Evolutionary conservation across 2,888 invertebrate genomes (phyloP).

Genomic region (Chymomyza caudatula): DNA sequence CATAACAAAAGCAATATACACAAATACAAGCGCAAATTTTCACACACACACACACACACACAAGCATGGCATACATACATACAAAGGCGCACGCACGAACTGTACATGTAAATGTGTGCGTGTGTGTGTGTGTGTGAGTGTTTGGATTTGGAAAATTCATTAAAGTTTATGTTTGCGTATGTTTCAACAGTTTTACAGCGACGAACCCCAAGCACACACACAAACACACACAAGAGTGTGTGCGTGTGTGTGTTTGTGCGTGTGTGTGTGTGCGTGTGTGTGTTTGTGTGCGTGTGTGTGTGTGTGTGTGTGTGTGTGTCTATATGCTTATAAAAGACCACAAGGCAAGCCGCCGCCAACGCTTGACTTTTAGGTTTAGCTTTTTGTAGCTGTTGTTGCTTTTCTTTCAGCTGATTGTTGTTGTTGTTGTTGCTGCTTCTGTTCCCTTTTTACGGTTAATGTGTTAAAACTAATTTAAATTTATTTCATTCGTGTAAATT

Average conservation of each 20-base stretch:
- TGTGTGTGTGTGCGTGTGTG: not conserved
- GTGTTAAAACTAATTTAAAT: slow-evolving; percentile 73
- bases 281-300: not conserved
- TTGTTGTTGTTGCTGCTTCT: slow-evolving; percentile 47
- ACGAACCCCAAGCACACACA: slow-evolving; percentile 13
- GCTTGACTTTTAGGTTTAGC: slow-evolving; percentile 2
- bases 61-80: not conserved
- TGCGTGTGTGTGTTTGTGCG: not conserved
- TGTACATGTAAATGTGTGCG: not conserved
- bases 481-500: slow-evolving; percentile 68
- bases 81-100: not conserved
- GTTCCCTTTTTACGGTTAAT: slow-evolving; percentile 67
- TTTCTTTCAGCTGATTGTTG: slow-evolving; percentile 12
- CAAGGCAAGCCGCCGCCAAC: not conserved
- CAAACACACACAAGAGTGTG: not conserved
- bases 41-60: slow-evolving; percentile 18
- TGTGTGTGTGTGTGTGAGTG: slow-evolving; percentile 34
- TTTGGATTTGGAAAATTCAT: slow-evolving; percentile 69
- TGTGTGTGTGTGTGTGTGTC: not conserved
- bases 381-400: not conserved
- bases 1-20: slow-evolving; percentile 29
- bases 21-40: too few species aligned
- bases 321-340: not conserved
- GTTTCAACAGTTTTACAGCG: slow-evolving; percentile 52
- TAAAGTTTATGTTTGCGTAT: slow-evolving; percentile 71